Evolutionary conservation across 2,797 vertebrate species (phyloP).

Genomic region (Neopelma chrysocephalum): DNA sequence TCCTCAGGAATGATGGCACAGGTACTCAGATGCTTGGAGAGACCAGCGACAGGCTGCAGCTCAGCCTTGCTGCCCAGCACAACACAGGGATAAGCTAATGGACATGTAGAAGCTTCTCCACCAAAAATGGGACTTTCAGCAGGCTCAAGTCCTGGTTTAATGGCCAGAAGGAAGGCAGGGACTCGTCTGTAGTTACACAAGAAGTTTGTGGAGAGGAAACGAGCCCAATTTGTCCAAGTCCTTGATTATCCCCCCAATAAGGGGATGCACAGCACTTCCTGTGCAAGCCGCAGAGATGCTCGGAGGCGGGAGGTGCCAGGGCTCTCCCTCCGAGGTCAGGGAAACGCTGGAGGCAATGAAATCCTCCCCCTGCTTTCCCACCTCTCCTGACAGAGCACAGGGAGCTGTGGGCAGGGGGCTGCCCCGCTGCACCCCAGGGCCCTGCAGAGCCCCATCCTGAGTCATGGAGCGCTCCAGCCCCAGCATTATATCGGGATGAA

Average conservation of each 20-base stretch:
- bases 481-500: conserved; percentile 62
- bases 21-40: not conserved
- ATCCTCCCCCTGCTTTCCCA: conserved; percentile 59
- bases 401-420: conserved; percentile 35
- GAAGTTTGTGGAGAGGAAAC: not conserved
- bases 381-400: not conserved
- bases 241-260: not conserved
- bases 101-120: not conserved
- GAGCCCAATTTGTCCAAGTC: not conserved
- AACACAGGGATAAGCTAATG: not conserved
- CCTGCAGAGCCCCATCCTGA: conserved; percentile 27
- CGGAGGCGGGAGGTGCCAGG: not conserved
- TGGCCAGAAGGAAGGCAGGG: not conserved
- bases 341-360: not conserved
- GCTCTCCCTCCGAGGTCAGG: not conserved
- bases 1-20: not conserved
- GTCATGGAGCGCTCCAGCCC: not conserved
- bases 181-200: not conserved
- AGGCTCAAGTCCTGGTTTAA: not conserved
- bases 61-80: not conserved
- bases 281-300: not conserved
- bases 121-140: rapidly evolving
- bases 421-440: conserved; percentile 6
- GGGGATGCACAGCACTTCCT: not conserved
- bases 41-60: not conserved